Evolutionary conservation across 2,113 vertebrate species (phyloP).

Genomic region (Corythoichthys intestinalis): DNA sequence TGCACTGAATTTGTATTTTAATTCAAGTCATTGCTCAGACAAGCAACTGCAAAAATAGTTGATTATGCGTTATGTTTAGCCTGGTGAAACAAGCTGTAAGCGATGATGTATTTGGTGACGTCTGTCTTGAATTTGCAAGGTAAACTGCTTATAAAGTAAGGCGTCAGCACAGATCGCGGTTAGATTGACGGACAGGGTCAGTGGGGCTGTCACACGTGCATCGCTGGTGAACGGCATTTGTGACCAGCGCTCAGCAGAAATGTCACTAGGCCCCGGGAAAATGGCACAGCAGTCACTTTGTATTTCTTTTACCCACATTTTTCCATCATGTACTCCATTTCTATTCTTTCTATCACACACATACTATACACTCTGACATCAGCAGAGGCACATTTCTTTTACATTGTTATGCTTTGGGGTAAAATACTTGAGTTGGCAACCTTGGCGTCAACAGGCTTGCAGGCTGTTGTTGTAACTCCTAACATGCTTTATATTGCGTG

Average conservation of each 20-base stretch:
- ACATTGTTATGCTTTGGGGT: conserved; percentile 13
- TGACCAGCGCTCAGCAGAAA: conserved; percentile 68
- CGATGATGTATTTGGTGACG: conserved; percentile 26
- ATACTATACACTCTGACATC: neutral
- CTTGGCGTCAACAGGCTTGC: conserved; percentile 32
- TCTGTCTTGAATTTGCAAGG: conserved; percentile 21
- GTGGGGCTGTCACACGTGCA: conserved; percentile 57
- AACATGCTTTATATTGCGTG: conserved; percentile 35
- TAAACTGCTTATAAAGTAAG: conserved; percentile 37
- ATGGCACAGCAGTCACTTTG: conserved; percentile 24
- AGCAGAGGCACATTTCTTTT: neutral
- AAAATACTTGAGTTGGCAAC: conserved; percentile 38
- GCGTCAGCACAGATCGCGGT: conserved; percentile 48
- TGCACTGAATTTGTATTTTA: no score
- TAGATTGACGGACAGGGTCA: conserved; percentile 52
- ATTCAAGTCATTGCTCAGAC: neutral
- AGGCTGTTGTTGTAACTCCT: conserved; percentile 1
- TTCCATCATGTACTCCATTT: neutral
- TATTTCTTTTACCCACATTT: conserved; percentile 15
- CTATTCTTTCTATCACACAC: conserved; percentile 5
- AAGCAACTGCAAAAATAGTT: neutral
- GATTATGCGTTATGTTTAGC: neutral
- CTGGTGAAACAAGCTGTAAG: neutral
- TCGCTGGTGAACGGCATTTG: conserved; percentile 39
- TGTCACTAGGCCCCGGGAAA: conserved; percentile 52